phyloP scores from a whole-genome alignment of 2,888 invertebrate species.

The Drosophila picticornis region DNA sequence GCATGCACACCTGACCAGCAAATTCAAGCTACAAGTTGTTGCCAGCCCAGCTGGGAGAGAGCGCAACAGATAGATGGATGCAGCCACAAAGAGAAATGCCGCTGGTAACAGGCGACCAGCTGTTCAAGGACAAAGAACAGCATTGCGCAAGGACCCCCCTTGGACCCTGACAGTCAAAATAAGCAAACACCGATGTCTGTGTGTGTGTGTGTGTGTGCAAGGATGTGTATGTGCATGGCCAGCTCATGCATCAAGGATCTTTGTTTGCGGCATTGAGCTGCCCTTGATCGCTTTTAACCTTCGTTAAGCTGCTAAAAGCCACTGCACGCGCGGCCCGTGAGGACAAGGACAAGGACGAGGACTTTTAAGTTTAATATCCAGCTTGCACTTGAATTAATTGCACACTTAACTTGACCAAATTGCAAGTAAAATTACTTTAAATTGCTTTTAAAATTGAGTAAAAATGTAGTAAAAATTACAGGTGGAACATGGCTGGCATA shows the following conservation, averaged over 20 bases:
- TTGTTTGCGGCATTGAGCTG: conserved; percentile 63
- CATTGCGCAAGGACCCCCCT: conserved; percentile 13
- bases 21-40: conserved; percentile 65
- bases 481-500: no score
- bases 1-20: conserved; percentile 2
- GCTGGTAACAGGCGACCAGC: conserved; percentile 48
- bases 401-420: conserved; percentile 15
- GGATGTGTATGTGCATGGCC: not conserved
- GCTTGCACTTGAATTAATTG: conserved; percentile 36
- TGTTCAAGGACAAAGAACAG: conserved; percentile 27
- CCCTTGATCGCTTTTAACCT: conserved; percentile 75
- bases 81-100: conserved; percentile 20
- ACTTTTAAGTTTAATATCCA: not conserved
- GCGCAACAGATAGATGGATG: conserved; percentile 77
- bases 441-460: conserved; percentile 29
- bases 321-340: conserved; percentile 34
- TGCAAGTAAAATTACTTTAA: conserved; percentile 53
- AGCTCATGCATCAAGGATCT: conserved; percentile 47
- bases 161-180: conserved; percentile 39
- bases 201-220: not conserved
- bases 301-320: conserved; percentile 28
- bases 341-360: conserved; percentile 28
- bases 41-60: conserved; percentile 20
- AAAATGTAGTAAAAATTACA: not conserved
- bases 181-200: not conserved